Evolutionary conservation across 1,140 invertebrate species (phyloP), one percentile per base, ranked within the genome.

Genomic region (Anoplophora glabripennis): DNA sequence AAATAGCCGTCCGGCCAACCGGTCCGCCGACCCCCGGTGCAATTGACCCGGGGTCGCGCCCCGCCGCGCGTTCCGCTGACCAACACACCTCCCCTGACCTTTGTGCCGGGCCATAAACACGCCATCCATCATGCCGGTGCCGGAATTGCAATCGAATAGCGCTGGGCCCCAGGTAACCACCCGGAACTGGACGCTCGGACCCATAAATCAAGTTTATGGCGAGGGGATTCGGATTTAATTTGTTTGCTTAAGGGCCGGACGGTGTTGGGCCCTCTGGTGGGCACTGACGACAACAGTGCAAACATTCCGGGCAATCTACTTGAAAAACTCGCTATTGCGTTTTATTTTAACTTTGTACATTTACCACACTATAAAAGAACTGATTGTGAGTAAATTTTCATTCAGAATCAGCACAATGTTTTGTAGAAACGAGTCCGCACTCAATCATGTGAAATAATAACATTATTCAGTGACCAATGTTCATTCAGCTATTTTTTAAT

Each of bases 41-140:
- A 73, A 73, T 73, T 74, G 72, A 74, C 72, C 72, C 58, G 14
- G 60, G 69, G 71, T 72, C 68, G 71, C 73, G 71, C 72, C 70
- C 71, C 67, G 53, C 51, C 54, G 63, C 53, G 71, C 61, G 69
- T 72, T 70, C 63, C 64, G 69, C 64, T 71, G 72, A 74, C 73
- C 73, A 71, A 65, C 71, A 67, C 67, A 68, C 72, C 72, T 73
- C 73, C 73, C 66, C 69, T 74, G 72, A 74, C 72, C 73, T 74
- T 75, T 74, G 71, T 73, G 64, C 63, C 54, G 53, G 53, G 59
- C 51, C 68, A 75, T 75, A 75, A 75, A 75, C 73, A 75, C 70
- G 62, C 73, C 72, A 74, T 75, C 70, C 69, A 75, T 75, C 73
- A 75, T 68, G 12, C 42, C 7, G 44, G 36, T 41, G 53, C 44